Conservation (phyloP, 2,888 invertebrate species). For the Elegia similella region DNA sequence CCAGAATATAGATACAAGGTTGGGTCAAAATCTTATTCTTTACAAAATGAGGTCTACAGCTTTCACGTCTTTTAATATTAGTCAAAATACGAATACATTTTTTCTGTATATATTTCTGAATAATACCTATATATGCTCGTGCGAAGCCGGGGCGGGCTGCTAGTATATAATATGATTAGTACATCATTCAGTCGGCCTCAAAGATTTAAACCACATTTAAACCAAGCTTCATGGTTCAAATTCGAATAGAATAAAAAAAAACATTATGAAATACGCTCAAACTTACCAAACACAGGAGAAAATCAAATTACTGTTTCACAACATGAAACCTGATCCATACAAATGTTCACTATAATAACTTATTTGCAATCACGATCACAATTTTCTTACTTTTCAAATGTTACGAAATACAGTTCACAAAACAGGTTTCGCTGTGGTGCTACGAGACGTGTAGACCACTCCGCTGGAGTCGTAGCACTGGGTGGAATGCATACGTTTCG, state of each 20-base stretch:
- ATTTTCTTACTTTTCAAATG: neutral
- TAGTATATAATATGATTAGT: too few relatives aligned
- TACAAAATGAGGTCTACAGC: too few relatives aligned
- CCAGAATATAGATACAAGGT: too few relatives aligned
- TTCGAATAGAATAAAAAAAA: neutral
- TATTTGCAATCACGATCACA: neutral
- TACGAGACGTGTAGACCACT: conserved; percentile 12
- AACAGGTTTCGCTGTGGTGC: conserved; percentile 5
- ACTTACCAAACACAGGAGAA: conserved; percentile 14
- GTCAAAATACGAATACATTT: too few relatives aligned
- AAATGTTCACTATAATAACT: neutral
- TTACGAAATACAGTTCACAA: conserved; percentile 13
- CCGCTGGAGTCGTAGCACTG: conserved; percentile 11
- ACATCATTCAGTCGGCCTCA: too few relatives aligned
- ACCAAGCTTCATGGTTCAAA: neutral
- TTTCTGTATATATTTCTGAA: too few relatives aligned
- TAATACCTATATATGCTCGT: too few relatives aligned
- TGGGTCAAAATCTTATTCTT: too few relatives aligned
- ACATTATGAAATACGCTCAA: neutral
- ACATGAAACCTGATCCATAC: conserved; percentile 11
- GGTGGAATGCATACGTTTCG: neutral
- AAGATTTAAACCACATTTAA: too few relatives aligned
- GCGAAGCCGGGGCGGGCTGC: too few relatives aligned
- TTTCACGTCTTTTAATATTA: too few relatives aligned
- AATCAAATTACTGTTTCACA: conserved; percentile 20